Evolutionary conservation across 92 coral and sea anemone genomes (phyloP), one percentile per base, ranked within the genome.

Genomic region (Pocillopora grandis): DNA sequence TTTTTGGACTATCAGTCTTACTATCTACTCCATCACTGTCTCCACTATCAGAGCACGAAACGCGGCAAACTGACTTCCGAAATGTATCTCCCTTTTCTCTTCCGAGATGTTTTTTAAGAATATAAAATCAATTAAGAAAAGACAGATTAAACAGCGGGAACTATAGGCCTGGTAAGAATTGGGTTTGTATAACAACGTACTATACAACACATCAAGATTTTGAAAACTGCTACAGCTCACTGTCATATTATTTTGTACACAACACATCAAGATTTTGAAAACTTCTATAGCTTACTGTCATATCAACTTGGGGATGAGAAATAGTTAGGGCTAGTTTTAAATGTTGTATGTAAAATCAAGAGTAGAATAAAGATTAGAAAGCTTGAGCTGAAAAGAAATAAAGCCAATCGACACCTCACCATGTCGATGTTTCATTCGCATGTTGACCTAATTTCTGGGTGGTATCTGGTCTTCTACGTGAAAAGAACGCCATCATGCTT

Each of bases 1-100:
- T 27, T 62, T 63, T 73, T 9, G 49, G 49, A 21, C 62, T 82
- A 1, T 82, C 71, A 21, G 49, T 19, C 72, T 82, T 79, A 63
- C 55, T 62, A 11, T 13, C 76, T 21, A 23, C 16, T 72, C 14
- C 77, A 42, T 82, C 78, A 48, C 31, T 21, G 15, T 59, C 85
- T 37, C 63, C 86, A 19, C 86, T 82, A 62, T 82, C 86, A 21
- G 79, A 82, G 48, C 27, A 61, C 36, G 27, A 19, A 23, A 49
- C 79, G 52, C 86, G 17, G 80, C 71, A 52, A 73, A 82, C 63
- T 18, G 86, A 82, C 86, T 82, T 82, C 42, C 86, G 78, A 63
- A 72, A 82, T 36, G 74, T 62, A 23, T 82, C 86, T 62, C 86
- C 86, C 36, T 82, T 82, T 21, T 73, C 86, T 82, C 48, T 18